phyloP scores from a whole-genome alignment of 2,888 invertebrate species.

The Caenorhabditis japonica region DNA sequence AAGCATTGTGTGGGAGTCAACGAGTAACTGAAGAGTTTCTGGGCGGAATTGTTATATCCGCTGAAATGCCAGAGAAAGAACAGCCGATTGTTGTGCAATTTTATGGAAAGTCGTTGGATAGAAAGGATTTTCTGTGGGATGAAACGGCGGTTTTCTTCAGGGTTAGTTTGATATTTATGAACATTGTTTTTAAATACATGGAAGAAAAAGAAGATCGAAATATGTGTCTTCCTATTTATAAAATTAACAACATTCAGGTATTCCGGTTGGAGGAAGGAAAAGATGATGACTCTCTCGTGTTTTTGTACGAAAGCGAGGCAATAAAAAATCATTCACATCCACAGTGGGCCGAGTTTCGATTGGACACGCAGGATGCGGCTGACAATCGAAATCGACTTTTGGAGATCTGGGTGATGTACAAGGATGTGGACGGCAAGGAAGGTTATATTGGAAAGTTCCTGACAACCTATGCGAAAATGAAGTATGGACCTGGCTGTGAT shows the following conservation, averaged over 20 bases:
- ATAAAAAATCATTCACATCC: conserved; percentile 69
- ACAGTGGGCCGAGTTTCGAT: conserved; percentile 62
- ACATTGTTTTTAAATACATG: not conserved
- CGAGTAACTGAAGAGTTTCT: conserved; percentile 31
- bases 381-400: conserved; percentile 65
- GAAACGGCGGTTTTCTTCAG: conserved; percentile 70
- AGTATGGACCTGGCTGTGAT: conserved; percentile 67
- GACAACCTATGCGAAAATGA: conserved; percentile 69
- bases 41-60: conserved; percentile 50
- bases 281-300: conserved; percentile 59
- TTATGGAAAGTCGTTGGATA: conserved; percentile 62
- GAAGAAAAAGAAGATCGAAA: not conserved
- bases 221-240: not conserved
- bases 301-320: conserved; percentile 65
- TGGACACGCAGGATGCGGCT: conserved; percentile 65
- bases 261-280: conserved; percentile 64
- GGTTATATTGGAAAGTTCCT: conserved; percentile 67
- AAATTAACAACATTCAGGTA: conserved; percentile 44
- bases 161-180: conserved; percentile 18
- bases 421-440: conserved; percentile 65
- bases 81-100: conserved; percentile 67
- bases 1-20: conserved; percentile 29
- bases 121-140: conserved; percentile 68
- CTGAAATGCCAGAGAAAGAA: conserved; percentile 62
- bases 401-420: conserved; percentile 64